Conservation (phyloP, 1,140 invertebrate species). For the Penaeus japonicus region DNA sequence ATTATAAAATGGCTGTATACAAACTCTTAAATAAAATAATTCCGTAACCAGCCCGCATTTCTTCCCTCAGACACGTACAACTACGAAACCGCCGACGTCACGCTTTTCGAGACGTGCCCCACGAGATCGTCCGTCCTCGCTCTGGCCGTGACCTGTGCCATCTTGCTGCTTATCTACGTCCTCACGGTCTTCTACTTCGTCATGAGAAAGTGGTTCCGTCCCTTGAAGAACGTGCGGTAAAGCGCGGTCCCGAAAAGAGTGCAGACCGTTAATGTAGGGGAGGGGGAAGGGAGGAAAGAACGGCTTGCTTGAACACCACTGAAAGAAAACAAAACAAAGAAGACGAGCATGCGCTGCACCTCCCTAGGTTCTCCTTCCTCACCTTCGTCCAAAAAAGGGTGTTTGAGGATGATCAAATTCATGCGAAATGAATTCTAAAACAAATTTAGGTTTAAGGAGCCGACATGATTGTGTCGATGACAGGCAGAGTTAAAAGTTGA, state of each 20-base stretch:
- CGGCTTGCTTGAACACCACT: not conserved
- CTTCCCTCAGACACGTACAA: conserved; percentile 29
- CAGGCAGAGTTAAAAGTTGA: not conserved
- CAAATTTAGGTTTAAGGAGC: not conserved
- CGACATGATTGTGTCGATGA: not conserved
- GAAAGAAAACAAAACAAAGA: not conserved
- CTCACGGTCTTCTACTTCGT: conserved; percentile 88
- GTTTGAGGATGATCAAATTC: not conserved
- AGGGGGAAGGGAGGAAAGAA: not conserved
- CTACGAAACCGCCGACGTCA: conserved; percentile 51
- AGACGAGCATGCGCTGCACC: too few species aligned
- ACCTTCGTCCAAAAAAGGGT: not conserved
- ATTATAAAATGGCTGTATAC: not conserved
- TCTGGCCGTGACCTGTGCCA: conserved; percentile 85
- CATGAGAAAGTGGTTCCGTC: conserved; percentile 88
- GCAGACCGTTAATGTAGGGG: not conserved
- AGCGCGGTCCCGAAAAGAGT: not conserved
- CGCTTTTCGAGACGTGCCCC: conserved; percentile 71
- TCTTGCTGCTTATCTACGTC: conserved; percentile 88
- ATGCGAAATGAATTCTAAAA: not conserved
- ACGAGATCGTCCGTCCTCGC: conserved; percentile 88
- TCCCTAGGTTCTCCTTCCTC: too few species aligned
- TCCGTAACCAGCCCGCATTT: not conserved
- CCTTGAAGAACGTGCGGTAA: conserved; percentile 69
- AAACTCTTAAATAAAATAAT: too few species aligned